Evolutionary conservation across 2,113 vertebrate genomes (phyloP), one percentile per base, ranked within the genome.

Genomic region (Carassius gibelio): DNA sequence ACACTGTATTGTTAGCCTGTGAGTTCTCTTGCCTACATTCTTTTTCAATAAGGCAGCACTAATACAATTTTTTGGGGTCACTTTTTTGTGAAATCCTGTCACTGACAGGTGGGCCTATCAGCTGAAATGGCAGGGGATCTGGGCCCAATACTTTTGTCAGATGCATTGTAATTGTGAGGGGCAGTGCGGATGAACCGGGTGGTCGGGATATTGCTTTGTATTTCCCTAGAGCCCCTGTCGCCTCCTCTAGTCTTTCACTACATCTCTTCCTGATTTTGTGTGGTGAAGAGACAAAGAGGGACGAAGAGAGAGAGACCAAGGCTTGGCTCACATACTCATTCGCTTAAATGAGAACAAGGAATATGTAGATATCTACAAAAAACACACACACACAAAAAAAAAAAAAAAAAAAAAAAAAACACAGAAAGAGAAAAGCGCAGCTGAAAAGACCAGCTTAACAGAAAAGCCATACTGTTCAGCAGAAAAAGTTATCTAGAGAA

Each of bases 171-270:
- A 93, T 93, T 93, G 92, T 92, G 90, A 91, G 91, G 91, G 92
- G 90, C 86, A 88, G 83, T 89, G 91, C 89, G 89, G 91, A 88
- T 76, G 88, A 87, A 89, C 17, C 69, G 74, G 88, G 85, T 77
- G 90, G 87, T 91, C 90, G 91, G 92, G 90, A 94, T 94, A 94
- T 94, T 94, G 91, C 90, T 91, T 91, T 92, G 92, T 89, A 94
- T 94, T 93, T 94, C 93, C 94, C 93, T 72, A 1, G 93, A 92
- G 93, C 71, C 86, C 71, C 79, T 84, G 92, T 78, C 71, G 87
- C 90, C 84, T 90, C 89, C 91, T 87, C 81, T 61, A 87, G 88
- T 52, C 68, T 77, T 87, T 59, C 80, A 87, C 79, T 77, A 75
- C 81, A 83, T 68, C 66, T 64, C 45, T 74, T n/a, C 34, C 34